Base-by-base conservation (phyloP, 2,113 vertebrate species). In the Poeciliopsis retropinna region DNA sequence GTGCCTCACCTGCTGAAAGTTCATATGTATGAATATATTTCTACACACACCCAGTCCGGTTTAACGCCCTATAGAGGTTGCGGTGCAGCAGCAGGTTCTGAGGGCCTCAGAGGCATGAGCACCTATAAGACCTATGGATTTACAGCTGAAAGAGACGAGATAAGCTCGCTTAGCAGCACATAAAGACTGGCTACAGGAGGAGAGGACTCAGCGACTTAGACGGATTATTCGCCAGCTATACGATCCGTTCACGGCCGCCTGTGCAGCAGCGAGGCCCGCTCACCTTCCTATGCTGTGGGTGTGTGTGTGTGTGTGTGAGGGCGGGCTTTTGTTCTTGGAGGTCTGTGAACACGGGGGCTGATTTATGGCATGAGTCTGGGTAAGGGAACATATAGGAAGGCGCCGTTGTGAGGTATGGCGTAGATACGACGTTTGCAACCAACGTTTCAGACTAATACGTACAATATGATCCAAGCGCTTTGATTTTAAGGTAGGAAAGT, bases 121-220 rank as follows among this genome's bases (percentile, higher is more conserved):
- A 73, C 72, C 44, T 80, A 75, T 80, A 80, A 89, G 76, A 83
- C 79, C 75, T n/a, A 30, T 72, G 72, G 86, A 79, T 85, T 88
- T 83, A 81, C 61, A 78, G 79, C 79, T 85, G 64, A 84, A 86
- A 71, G 67, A 28, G 30, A 41, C 57, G 66, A 67, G 80, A 71
- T 84, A 76, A 74, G 78, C 78, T 77, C 15, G 80, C 68, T 86
- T 78, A 81, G 73, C 32, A 13, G 60, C 75, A 64, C 80, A 65
- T 81, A 81, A 80, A 79, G 65, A 66, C 72, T 70, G 79, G 78
- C 80, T 74, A 39, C 80, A 78, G 73, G 73, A 73, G 64, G 31
- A 72, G 60, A 73, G 66, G 75, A 78, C 76, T 65, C 51, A 51
- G 27, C 0, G 79, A 76, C 64, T 85, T 81, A 80, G 32, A 14